Conservation (phyloP, 2,888 invertebrate genomes). For the Sphinx pinastri region DNA sequence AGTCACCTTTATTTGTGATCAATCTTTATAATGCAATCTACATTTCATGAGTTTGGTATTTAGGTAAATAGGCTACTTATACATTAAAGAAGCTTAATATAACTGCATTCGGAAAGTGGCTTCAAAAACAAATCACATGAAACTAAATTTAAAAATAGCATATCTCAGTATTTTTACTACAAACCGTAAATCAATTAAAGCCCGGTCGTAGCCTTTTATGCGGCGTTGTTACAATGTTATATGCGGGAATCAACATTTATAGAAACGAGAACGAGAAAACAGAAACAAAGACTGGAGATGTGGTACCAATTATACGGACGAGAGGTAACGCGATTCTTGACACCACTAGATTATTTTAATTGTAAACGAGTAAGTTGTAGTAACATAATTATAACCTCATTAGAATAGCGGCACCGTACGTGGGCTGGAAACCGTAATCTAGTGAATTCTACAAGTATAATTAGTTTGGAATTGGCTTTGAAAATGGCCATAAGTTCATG, state of each 20-base stretch:
- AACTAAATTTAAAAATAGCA: constrained; percentile 4
- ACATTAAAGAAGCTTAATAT: neutral
- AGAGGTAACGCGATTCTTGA: neutral
- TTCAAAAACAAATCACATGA: neutral
- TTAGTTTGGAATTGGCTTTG: no score
- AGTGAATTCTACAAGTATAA: no score
- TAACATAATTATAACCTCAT: no score
- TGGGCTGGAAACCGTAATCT: no score
- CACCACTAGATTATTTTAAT: neutral
- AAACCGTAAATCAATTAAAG: constrained; percentile 36
- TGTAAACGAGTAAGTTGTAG: no score
- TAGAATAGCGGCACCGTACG: no score
- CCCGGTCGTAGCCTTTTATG: constrained; percentile 9
- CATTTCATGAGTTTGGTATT: neutral
- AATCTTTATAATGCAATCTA: neutral
- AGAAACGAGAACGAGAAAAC: constrained; percentile 16
- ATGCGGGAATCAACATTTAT: constrained; percentile 18
- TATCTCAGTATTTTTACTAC: constrained; percentile 42
- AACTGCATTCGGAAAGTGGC: neutral
- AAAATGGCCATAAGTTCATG: no score
- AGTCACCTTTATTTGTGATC: constrained; percentile 29
- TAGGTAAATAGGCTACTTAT: neutral
- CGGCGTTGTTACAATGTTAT: constrained; percentile 14
- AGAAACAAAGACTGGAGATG: constrained; percentile 9
- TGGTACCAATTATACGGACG: neutral